Base-by-base conservation (phyloP, 2,797 vertebrate genomes). In the Sandelia bainsii region DNA sequence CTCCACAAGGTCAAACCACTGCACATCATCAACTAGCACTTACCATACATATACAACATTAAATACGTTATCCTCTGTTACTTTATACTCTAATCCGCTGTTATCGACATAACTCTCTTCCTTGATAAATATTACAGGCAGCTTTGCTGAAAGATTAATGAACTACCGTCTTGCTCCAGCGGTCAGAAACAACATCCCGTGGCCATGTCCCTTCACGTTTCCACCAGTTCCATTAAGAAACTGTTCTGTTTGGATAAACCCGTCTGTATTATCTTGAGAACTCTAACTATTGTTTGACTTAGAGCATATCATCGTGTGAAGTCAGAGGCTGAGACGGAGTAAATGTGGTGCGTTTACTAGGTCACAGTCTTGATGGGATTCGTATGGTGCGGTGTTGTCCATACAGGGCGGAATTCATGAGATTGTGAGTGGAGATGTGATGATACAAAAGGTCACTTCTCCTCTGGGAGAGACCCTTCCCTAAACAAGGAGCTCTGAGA, bases 91-190 rank as follows among this genome's bases (percentile, higher is more conserved):
- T 85, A 83, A 87, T 84, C 81, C 84, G 72, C 81, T 40, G 65
- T 68, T 82, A 87, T 84, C 72, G 65, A 75, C 82, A 54, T 72
- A 72, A 88, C 88, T 87, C 83, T 75, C 69, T 69, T 80, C 80
- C 74, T 81, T 79, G 83, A 88, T 89, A 87, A 92, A 91, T 89
- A 88, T 89, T 89, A 68, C 87, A 89, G 65, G 67, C 76, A 1
- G 76, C 76, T 77, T 74, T 25, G 72, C 79, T 89, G 76, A 87
- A 88, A 89, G 82, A 89, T 87, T 85, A 87, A 91, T 88, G 88
- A 88, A 74, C 20, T 0, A 0, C 0, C 25, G 70, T 85, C 67
- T 44, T 42, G 62, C 86, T 87, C 81, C 74, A 2, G 65, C 49
- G 54, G 75, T 77, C 83, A 52, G 75, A 80, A 23, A 81, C 74